These are phyloP conservation scores for Sipha flava DNA, from an alignment of 1,140 invertebrate species.

Conservation along the genomic window DNA sequence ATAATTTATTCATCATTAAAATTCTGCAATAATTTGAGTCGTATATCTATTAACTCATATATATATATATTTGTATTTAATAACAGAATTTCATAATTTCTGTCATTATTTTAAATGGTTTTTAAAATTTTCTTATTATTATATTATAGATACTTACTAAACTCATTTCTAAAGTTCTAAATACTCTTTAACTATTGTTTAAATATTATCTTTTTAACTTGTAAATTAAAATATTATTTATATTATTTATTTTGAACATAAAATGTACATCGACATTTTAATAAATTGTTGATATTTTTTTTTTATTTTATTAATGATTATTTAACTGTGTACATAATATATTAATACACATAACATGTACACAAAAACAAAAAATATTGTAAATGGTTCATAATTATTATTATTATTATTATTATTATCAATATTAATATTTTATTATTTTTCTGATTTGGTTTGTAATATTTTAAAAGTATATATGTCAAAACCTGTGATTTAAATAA, in stretches of 20 bases:
- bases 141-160: background rate
- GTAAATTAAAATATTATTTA: background rate
- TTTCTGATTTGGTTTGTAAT: conserved; percentile 15
- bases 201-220: background rate
- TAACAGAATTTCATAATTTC: no score
- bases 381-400: background rate
- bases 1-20: background rate
- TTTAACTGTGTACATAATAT: background rate
- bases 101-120: background rate
- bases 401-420: background rate
- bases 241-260: background rate
- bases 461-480: conserved; percentile 18
- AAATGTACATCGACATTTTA: background rate
- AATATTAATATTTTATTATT: background rate
- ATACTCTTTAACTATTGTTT: background rate
- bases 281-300: background rate
- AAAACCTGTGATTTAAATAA: conserved; percentile 27
- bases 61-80: no score
- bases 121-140: background rate
- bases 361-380: background rate
- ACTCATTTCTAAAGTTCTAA: background rate
- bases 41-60: no score
- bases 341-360: background rate
- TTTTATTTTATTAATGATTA: conserved; percentile 4
- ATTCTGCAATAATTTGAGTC: background rate